Conservation (phyloP, 2,113 vertebrate genomes). For the Illadopsis cleaveri region DNA sequence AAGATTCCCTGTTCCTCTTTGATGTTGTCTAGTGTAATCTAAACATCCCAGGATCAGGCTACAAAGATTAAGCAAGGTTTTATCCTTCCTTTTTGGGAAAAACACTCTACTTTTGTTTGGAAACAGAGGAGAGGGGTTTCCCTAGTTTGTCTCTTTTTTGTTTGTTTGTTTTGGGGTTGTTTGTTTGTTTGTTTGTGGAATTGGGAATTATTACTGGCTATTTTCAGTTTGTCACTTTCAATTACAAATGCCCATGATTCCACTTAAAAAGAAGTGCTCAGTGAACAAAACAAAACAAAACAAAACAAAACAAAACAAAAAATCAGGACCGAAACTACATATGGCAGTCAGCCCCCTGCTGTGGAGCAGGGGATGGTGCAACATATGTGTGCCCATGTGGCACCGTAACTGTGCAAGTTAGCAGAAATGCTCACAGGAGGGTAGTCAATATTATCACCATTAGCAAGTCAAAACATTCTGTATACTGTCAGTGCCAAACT, state of each 20-base stretch:
- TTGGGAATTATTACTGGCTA: conserved; percentile 38
- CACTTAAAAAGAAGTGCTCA: conserved; percentile 43
- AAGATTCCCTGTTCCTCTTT: background rate
- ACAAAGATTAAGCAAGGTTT: background rate
- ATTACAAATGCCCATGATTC: background rate
- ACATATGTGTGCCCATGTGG: background rate
- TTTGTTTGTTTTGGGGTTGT: background rate
- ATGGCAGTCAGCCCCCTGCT: background rate
- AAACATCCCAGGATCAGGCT: background rate
- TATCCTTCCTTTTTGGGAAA: background rate
- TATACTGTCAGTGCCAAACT: background rate
- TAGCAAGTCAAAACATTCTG: background rate
- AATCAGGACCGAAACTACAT: background rate
- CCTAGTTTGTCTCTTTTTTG: background rate
- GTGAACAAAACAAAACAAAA: background rate
- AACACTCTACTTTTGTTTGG: background rate
- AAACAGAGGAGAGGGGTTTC: background rate
- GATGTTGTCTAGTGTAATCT: background rate
- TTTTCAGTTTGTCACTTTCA: conserved; percentile 54
- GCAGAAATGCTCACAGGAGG: background rate
- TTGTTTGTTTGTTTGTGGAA: background rate
- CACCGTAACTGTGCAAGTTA: background rate
- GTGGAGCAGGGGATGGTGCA: background rate
- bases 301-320: background rate
- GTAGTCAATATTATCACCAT: background rate